These are phyloP conservation scores for Nysson spinosus DNA, from an alignment of 2,888 invertebrate species.

Conservation along the genomic window DNA sequence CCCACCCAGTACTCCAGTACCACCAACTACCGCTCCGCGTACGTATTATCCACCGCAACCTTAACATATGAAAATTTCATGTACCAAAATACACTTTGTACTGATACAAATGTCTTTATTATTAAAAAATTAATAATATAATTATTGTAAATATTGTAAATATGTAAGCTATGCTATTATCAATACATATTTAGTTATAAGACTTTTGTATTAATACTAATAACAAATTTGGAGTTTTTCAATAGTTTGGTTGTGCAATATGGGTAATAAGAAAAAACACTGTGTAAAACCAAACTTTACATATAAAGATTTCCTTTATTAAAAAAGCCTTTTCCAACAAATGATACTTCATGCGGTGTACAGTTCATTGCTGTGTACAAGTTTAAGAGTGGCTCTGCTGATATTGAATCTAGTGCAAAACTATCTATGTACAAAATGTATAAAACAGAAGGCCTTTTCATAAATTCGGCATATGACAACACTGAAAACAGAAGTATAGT, in stretches of 20 bases:
- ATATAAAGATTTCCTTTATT: constrained; percentile 74
- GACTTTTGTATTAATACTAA: constrained; percentile 23
- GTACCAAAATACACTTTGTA: constrained; percentile 22
- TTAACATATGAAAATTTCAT: constrained; percentile 40
- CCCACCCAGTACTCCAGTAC: constrained; percentile 65
- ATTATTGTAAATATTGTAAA: constrained; percentile 54
- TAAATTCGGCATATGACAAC: constrained; percentile 68
- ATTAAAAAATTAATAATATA: constrained; percentile 16
- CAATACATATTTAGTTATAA: constrained; percentile 28
- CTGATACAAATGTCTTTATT: constrained; percentile 19
- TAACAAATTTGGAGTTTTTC: neutral
- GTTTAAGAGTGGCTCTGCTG: constrained; percentile 64
- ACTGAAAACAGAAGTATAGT: constrained; percentile 61
- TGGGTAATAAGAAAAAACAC: neutral
- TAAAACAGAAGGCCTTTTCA: constrained; percentile 61
- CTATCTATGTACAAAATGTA: constrained; percentile 71
- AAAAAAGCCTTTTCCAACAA: constrained; percentile 58
- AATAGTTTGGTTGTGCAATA: too few relatives aligned
- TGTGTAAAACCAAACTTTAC: constrained; percentile 45
- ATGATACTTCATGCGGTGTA: constrained; percentile 50
- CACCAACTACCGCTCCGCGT: constrained; percentile 65
- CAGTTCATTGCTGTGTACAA: constrained; percentile 61
- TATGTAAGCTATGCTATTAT: constrained; percentile 31
- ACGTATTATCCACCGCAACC: constrained; percentile 72
- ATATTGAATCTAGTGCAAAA: constrained; percentile 68